phyloP scores from a whole-genome alignment of 2,888 invertebrate species.

The Meloe dianella region DNA sequence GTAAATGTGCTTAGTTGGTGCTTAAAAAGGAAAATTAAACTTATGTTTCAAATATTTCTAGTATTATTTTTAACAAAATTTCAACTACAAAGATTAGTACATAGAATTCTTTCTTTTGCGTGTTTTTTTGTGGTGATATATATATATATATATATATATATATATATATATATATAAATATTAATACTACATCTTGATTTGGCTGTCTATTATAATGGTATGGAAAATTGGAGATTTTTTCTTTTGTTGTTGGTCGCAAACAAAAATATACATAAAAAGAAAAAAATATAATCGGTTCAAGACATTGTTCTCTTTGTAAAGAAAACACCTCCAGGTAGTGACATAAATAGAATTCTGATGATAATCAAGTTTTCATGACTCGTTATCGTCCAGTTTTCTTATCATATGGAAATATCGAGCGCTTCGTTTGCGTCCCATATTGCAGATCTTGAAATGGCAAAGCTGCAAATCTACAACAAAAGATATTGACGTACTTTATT shows the following conservation, averaged over 20 bases:
- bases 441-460: slow-evolving; percentile 74
- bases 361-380: slow-evolving; percentile 28
- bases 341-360: slow-evolving; percentile 16
- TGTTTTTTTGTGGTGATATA: too few species aligned
- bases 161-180: too few species aligned
- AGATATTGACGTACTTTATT: slow-evolving; percentile 16
- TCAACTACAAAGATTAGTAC: slow-evolving; percentile 23
- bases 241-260: background rate
- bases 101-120: slow-evolving; percentile 8
- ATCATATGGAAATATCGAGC: slow-evolving; percentile 46
- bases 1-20: slow-evolving; percentile 50
- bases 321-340: background rate
- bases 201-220: background rate
- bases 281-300: background rate
- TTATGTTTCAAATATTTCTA: slow-evolving; percentile 34
- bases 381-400: slow-evolving; percentile 39
- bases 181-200: background rate
- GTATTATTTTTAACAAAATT: slow-evolving; percentile 24
- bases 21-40: slow-evolving; percentile 39
- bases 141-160: too few species aligned
- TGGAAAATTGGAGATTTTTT: background rate
- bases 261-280: background rate
- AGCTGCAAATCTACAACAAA: slow-evolving; percentile 67
- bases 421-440: slow-evolving; percentile 69
- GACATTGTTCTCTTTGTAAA: background rate